Conservation (phyloP, 2,113 vertebrate species). For the Platichthys stellatus region DNA sequence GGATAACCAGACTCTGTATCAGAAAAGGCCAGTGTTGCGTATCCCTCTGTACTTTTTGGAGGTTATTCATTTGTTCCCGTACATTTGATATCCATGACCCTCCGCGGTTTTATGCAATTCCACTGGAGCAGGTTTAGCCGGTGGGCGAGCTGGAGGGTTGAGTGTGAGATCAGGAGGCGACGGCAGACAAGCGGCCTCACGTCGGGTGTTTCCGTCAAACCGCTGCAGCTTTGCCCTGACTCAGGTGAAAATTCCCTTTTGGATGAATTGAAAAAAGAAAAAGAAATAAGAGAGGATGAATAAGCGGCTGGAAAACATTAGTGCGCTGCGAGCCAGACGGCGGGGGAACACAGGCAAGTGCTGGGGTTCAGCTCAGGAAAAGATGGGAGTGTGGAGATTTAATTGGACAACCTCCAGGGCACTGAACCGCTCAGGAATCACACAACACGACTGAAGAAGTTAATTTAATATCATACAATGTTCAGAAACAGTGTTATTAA, state of each 20-base stretch:
- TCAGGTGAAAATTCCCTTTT: constrained; percentile 71
- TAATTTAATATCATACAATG: not conserved
- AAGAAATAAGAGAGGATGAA: constrained; percentile 49
- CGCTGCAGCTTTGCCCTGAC: constrained; percentile 56
- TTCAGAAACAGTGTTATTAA: not conserved
- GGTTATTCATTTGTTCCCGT: constrained; percentile 20
- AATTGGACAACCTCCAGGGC: not conserved
- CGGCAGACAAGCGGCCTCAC: constrained; percentile 39
- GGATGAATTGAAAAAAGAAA: not conserved
- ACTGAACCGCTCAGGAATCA: not conserved
- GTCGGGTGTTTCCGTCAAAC: constrained; percentile 37
- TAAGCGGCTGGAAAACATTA: constrained; percentile 78
- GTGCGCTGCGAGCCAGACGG: constrained; percentile 32
- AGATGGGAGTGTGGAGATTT: not conserved
- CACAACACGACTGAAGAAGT: not conserved
- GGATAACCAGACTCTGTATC: not conserved
- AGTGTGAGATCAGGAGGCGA: constrained; percentile 7
- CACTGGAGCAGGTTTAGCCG: not conserved
- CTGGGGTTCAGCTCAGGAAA: constrained; percentile 15
- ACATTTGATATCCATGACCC: constrained; percentile 27
- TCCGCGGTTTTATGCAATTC: not conserved
- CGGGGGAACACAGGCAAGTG: constrained; percentile 36
- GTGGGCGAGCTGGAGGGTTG: constrained; percentile 27
- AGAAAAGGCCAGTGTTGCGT: not conserved
- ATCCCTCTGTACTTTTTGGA: not conserved